Base-by-base conservation (phyloP, 2,113 vertebrate species). In the Corapipo altera region DNA sequence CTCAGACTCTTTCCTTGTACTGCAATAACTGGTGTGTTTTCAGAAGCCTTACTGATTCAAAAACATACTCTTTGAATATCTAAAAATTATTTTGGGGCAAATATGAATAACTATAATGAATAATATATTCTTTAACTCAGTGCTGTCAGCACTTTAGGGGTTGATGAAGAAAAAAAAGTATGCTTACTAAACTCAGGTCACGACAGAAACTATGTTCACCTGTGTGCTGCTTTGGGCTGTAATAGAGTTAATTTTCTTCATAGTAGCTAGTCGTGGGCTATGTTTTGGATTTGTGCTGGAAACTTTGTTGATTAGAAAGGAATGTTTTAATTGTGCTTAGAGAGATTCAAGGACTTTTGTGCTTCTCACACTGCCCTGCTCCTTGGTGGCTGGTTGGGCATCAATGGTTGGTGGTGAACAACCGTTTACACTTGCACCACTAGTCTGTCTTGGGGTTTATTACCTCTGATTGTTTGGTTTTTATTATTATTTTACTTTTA, bases 51-150 rank as follows among this genome's bases (percentile, higher is more conserved):
- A 95, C 82, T 95, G 85, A 94, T 94, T 96, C 43, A 71, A 67
- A 95, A 97, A 83, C 66, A 77, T 86, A 84, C 27, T 89, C 41
- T 23, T 41, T 64, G 88, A 95, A 95, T 85, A 95, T 44, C 84
- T 95, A 92, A 96, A 97, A 87, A 67, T 71, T 52, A 84, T 97
- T 94, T 86, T 61, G 72, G 76, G 61, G 46, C 16, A 92, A 96
- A 92, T 91, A 94, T 51, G 30, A 91, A n/a, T 88, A 93, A 96
- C 74, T 90, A 75, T 37, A 94, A 70, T 5, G 11, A 92, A 81
- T 51, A 72, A 17, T 65, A 20, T 17, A 76, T 91, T 89, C 62
- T 59, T 69, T 13, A 12, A 19, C 64, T 96, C 61, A 88, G 46
- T 59, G 24, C 32, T 88, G 49, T 49, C 72, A 90, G 37, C 33